Evolutionary conservation across 2,797 vertebrate genomes (phyloP).

Genomic region (Mico argentatus): DNA sequence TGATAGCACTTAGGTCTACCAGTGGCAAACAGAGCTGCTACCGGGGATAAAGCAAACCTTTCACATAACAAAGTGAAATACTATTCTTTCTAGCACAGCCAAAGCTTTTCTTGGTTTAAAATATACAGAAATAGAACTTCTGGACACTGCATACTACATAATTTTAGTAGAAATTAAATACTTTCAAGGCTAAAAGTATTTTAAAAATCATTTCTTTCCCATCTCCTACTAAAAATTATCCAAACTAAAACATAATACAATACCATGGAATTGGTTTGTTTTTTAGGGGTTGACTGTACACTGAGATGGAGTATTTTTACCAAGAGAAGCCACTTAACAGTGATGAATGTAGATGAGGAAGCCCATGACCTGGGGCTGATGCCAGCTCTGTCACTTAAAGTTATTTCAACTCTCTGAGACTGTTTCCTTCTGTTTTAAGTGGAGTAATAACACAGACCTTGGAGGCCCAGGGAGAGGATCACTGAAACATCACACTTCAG

Average conservation of each 20-base stretch:
- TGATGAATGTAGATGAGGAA: not conserved
- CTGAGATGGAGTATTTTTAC: not conserved
- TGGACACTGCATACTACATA: slow-evolving; percentile 2
- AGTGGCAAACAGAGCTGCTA: not conserved
- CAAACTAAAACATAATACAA: not conserved
- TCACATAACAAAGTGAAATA: not conserved
- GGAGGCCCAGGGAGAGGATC: not conserved
- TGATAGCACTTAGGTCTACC: not conserved
- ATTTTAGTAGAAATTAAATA: slow-evolving; percentile 30
- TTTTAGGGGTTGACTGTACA: not conserved
- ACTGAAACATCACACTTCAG: not conserved
- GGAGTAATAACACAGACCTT: not conserved
- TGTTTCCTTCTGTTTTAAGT: slow-evolving; percentile 29
- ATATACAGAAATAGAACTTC: slow-evolving; percentile 53
- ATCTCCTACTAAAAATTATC: not conserved
- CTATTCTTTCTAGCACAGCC: slow-evolving; percentile 17
- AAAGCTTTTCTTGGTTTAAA: slow-evolving; percentile 24
- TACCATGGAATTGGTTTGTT: not conserved
- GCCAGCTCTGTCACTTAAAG: not conserved
- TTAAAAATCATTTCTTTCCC: not conserved
- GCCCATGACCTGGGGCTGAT: not conserved
- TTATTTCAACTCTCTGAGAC: not conserved
- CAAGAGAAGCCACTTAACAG: not conserved
- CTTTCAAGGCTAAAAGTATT: slow-evolving; percentile 38
- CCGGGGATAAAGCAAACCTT: not conserved